phyloP scores from a whole-genome alignment of 2,113 vertebrate genomes.

The Neodon shergylaensis region DNA sequence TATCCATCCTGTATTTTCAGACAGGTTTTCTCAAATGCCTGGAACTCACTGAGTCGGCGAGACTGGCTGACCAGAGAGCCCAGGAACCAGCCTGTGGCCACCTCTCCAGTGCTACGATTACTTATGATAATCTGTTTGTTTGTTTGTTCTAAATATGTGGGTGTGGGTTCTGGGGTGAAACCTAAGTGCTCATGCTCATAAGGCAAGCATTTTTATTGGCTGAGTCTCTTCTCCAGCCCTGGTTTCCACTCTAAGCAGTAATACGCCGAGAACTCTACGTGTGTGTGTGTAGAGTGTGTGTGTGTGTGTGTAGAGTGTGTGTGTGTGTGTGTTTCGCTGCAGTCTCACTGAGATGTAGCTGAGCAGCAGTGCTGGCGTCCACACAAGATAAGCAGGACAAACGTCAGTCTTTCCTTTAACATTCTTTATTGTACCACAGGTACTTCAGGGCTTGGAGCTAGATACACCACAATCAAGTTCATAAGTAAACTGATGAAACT shows the following conservation, averaged over 20 bases:
- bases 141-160: not conserved
- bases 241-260: constrained; percentile 35
- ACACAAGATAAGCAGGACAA: not conserved
- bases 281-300: not conserved
- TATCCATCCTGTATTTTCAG: not conserved
- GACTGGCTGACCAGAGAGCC: not conserved
- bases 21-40: not conserved
- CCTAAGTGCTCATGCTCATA: not conserved
- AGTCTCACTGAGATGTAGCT: constrained; percentile 33
- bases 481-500: constrained; percentile 22
- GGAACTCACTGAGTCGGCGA: not conserved
- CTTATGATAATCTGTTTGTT: too few species aligned
- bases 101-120: not conserved
- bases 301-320: not conserved
- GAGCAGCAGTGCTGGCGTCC: not conserved
- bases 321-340: constrained; percentile 1
- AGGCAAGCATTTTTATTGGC: not conserved
- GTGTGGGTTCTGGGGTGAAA: not conserved
- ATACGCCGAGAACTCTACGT: constrained; percentile 4
- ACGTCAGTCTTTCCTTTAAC: not conserved
- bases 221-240: not conserved
- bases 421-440: not conserved
- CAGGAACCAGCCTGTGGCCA: not conserved
- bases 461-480: not conserved
- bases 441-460: not conserved